Evolutionary conservation across 1,140 invertebrate species (phyloP).

Genomic region (Drosophila willistoni): DNA sequence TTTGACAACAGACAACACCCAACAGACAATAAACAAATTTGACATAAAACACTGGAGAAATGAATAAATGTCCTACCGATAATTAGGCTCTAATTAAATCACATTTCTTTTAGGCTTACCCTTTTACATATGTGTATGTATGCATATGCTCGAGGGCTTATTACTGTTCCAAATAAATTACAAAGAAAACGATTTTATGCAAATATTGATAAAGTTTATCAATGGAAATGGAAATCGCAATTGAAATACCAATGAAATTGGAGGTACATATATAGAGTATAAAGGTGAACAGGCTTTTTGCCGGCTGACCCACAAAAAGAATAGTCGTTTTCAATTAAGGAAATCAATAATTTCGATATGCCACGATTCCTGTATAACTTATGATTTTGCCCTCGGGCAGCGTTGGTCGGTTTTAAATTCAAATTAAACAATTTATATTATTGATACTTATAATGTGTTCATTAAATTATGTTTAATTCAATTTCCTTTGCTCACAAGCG

Average conservation of each 20-base stretch:
- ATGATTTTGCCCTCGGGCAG: background rate
- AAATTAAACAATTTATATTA: slow-evolving; percentile 8
- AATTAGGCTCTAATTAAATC: slow-evolving; percentile 7
- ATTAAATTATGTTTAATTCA: slow-evolving; percentile 4
- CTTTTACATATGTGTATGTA: background rate
- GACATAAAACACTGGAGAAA: background rate
- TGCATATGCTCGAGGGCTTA: background rate
- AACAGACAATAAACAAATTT: slow-evolving; percentile 30
- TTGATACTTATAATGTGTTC: slow-evolving; percentile 3
- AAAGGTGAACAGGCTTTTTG: background rate
- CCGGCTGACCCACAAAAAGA: slow-evolving; percentile 5
- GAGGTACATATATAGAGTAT: too few species aligned
- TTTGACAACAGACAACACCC: slow-evolving; percentile 17
- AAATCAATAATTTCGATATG: slow-evolving; percentile 8
- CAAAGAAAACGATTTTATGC: slow-evolving; percentile 7
- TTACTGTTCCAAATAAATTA: background rate
- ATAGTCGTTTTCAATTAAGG: slow-evolving; percentile 6
- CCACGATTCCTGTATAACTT: background rate
- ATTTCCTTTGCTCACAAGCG: background rate
- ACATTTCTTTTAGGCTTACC: background rate
- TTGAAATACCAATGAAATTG: too few species aligned
- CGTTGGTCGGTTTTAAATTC: background rate
- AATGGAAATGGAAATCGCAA: background rate
- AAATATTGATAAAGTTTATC: slow-evolving; percentile 4
- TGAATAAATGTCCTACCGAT: background rate